Evolutionary conservation across 2,113 vertebrate species (phyloP).

Genomic region (Andinoacara biseriatus): DNA sequence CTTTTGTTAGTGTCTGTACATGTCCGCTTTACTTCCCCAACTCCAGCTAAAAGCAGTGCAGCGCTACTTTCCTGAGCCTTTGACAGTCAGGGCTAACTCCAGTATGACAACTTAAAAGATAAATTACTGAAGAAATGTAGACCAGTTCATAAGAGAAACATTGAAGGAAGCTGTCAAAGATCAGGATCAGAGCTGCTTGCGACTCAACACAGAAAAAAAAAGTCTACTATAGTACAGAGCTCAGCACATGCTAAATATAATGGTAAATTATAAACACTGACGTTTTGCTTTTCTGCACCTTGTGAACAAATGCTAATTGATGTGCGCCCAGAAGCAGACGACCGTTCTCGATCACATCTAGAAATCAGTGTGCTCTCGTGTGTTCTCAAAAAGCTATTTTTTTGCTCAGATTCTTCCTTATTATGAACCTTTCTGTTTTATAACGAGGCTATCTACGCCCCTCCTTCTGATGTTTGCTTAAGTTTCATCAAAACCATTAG

Average conservation of each 20-base stretch:
- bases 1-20: neutral
- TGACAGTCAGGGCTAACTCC: neutral
- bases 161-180: neutral
- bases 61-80: neutral
- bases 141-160: neutral
- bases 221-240: neutral
- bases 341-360: slow-evolving; percentile 25
- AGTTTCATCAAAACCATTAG: slow-evolving; percentile 40
- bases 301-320: slow-evolving; percentile 39
- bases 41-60: neutral
- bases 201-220: neutral
- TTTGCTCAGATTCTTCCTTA: slow-evolving; percentile 44
- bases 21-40: neutral
- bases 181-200: neutral
- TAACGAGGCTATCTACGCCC: slow-evolving; percentile 51
- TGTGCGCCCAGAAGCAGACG: slow-evolving; percentile 16
- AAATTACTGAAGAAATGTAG: neutral
- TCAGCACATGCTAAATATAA: neutral
- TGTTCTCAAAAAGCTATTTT: slow-evolving; percentile 7
- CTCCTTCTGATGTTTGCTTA: slow-evolving; percentile 44
- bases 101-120: neutral
- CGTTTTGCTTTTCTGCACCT: slow-evolving; percentile 44
- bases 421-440: slow-evolving; percentile 46
- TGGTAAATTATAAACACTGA: neutral
- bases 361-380: slow-evolving; percentile 25